Evolutionary conservation across 2,113 vertebrate genomes (phyloP).

Genomic region (Trichomycterus rosablanca): DNA sequence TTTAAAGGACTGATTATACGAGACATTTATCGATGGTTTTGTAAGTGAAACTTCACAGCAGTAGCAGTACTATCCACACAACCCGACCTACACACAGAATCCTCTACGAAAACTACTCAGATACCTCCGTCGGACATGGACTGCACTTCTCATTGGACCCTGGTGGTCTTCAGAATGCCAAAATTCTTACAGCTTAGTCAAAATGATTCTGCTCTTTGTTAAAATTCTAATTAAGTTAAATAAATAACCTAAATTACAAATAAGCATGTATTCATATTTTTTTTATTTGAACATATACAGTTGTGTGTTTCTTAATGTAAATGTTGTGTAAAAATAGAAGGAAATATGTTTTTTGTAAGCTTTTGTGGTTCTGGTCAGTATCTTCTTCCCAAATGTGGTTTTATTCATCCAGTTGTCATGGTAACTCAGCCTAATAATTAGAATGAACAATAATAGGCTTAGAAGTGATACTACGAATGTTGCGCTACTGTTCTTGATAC

Average conservation of each 20-base stretch:
- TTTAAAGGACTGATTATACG: constrained; percentile 10
- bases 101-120: constrained; percentile 23
- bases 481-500: too few relatives aligned
- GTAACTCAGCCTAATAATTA: constrained; percentile 28
- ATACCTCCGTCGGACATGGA: constrained; percentile 46
- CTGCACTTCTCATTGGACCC: constrained; percentile 13
- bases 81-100: constrained; percentile 1
- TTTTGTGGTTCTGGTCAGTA: not conserved
- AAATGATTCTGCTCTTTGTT: not conserved
- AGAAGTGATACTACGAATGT: too few relatives aligned
- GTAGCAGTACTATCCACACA: not conserved
- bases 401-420: constrained; percentile 28
- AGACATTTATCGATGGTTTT: constrained; percentile 22
- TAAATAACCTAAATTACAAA: not conserved
- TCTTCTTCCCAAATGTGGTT: not conserved
- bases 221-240: constrained; percentile 14
- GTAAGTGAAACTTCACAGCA: constrained; percentile 4
- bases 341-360: not conserved
- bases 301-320: not conserved
- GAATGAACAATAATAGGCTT: not conserved
- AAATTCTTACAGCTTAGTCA: not conserved
- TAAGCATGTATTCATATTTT: too few relatives aligned
- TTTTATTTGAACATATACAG: not conserved
- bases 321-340: not conserved
- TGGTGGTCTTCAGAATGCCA: constrained; percentile 22